Percentiles rank a stretch among this genome's conserved stretches.
These are phyloP conservation scores for Scylla paramamosain DNA, from an alignment of 1,140 invertebrate species.

Conservation along the genomic window DNA sequence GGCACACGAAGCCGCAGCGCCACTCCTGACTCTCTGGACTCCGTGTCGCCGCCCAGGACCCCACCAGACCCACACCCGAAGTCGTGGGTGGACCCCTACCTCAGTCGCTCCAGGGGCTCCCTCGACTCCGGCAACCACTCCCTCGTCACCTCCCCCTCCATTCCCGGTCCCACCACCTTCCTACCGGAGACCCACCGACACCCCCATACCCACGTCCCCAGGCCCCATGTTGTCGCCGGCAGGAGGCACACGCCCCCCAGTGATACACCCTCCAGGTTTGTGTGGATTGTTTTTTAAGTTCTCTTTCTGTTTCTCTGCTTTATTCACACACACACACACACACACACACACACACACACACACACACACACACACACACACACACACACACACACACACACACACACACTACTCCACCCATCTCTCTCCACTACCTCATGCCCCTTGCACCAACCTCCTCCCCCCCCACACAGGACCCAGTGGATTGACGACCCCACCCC, in stretches of 20 bases:
- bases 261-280: conserved; percentile 38
- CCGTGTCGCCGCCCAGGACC: conserved; percentile 77
- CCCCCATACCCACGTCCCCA: background rate
- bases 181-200: conserved; percentile 38
- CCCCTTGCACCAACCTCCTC: background rate
- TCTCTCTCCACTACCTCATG: background rate
- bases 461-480: conserved; percentile 18
- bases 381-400: too few species aligned
- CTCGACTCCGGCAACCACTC: conserved; percentile 72
- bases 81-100: conserved; percentile 72
- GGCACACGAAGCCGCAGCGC: conserved; percentile 90
- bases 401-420: too few species aligned
- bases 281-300: background rate
- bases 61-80: conserved; percentile 78
- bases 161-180: conserved; percentile 57
- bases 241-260: conserved; percentile 59
- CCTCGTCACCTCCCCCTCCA: conserved; percentile 63
- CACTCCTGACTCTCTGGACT: conserved; percentile 91
- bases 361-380: too few species aligned
- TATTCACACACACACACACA: background rate
- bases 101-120: conserved; percentile 75
- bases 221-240: conserved; percentile 24
- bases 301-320: background rate
- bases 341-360: too few species aligned
- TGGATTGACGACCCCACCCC: conserved; percentile 43